Evolutionary conservation across 2,888 invertebrate species (phyloP), one percentile per base, ranked within the genome.

Genomic region (Branchipolynoe longqiensis): DNA sequence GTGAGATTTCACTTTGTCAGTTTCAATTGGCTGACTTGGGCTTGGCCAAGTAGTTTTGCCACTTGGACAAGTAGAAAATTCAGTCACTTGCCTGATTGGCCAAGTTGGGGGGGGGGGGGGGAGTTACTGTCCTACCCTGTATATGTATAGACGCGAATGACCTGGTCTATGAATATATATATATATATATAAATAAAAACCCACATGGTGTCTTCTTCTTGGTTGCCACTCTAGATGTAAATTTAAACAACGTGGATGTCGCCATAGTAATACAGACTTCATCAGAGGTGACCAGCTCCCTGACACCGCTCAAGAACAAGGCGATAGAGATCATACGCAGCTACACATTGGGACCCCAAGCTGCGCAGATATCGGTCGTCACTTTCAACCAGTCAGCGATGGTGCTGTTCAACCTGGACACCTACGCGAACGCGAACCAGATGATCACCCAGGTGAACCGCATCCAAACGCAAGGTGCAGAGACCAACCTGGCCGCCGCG

Each of bases 231-330:
- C 6, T 69, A 69, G 69, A 36, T 69, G 58, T 58, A 22, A 69
- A 33, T 28, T 0, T 78, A 48, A 33, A 48, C 78, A 8, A 25
- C 6, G 78, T 48, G 12, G 78, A 78, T 33, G 78, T 78, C 31
- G 78, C 78, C 78, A 78, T 78, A 41, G 31, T 48, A 6, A 6
- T 78, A 14, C 78, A 78, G 54, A 78, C 41, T 1, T 78, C 78
- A 12, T 12, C 41, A 2, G 48, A 41, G 1, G 31, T 48, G 28
- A 28, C 25, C 78, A 25, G 31, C 6, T 12, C 25, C 12, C 14
- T 78, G 0, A 78, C n/a, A 28, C 28, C 41, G 31, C 22, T 78
- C 12, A 78, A n/a, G 54, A 78, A 28, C 12, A 78, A 41, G 25
- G 78, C 31, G 25, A 25, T 12, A 12, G 54, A 78, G 22, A 48